phyloP scores from a whole-genome alignment of 2,113 vertebrate species.

The Corythornis madagascariensis region DNA sequence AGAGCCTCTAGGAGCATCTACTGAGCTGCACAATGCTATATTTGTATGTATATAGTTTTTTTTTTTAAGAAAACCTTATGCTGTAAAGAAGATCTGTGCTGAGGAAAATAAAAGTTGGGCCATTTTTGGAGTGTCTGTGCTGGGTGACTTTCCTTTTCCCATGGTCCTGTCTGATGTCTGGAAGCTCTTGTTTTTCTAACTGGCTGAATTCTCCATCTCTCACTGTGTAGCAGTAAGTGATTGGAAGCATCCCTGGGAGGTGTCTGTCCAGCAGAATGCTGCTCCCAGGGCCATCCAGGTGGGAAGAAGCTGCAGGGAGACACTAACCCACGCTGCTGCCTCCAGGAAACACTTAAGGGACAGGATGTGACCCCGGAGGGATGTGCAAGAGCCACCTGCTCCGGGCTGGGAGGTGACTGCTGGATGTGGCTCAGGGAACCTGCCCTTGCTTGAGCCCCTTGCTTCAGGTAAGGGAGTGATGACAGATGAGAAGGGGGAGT shows the following conservation, averaged over 20 bases:
- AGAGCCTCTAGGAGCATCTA: background rate
- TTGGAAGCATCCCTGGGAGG: background rate
- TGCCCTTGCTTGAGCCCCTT: background rate
- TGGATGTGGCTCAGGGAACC: background rate
- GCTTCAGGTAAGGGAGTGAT: background rate
- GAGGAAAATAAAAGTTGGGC: slow-evolving; percentile 53
- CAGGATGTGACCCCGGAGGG: background rate
- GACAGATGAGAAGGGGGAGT: background rate
- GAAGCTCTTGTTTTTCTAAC: background rate
- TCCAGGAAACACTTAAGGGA: background rate
- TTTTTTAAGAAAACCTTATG: background rate
- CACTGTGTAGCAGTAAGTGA: fast-evolving
- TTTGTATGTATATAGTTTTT: background rate
- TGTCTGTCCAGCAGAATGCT: background rate
- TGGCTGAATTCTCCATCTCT: background rate
- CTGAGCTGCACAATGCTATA: background rate
- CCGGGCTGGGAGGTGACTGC: background rate
- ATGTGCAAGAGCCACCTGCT: fast-evolving
- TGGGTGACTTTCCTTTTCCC: background rate
- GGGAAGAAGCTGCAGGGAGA: background rate
- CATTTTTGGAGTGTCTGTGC: background rate
- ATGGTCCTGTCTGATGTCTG: fast-evolving
- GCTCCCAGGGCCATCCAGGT: background rate
- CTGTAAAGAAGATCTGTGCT: slow-evolving; percentile 30
- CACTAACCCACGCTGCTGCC: fast-evolving